phyloP scores from a whole-genome alignment of 2,888 invertebrate genomes.

The Caenorhabditis macrosperma region DNA sequence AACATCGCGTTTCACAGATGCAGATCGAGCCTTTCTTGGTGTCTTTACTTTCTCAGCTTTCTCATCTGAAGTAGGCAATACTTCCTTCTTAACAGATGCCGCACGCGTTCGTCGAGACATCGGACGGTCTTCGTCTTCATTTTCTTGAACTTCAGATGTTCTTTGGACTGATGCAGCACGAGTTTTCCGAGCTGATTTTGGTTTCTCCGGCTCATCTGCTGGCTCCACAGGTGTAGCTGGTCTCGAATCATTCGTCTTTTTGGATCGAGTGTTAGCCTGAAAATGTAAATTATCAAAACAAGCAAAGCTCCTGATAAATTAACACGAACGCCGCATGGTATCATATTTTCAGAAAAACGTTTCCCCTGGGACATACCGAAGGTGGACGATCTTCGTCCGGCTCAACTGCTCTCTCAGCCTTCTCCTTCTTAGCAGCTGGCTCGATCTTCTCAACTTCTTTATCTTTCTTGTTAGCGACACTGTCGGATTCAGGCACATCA shows the following conservation, averaged over 20 bases:
- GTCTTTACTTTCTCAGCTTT: neutral
- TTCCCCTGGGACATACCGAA: conserved; percentile 19
- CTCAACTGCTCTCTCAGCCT: neutral
- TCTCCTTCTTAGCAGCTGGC: neutral
- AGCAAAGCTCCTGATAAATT: too few species aligned
- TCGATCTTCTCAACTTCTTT: neutral
- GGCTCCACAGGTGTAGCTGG: conserved; percentile 2
- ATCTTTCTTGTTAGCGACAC: neutral
- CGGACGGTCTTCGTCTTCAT: conserved; percentile 1
- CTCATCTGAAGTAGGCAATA: neutral
- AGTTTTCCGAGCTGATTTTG: neutral
- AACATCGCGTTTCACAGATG: conserved; percentile 4
- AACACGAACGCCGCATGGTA: too few species aligned
- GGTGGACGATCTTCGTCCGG: conserved; percentile 7
- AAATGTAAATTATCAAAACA: too few species aligned
- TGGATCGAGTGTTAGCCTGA: conserved; percentile 23
- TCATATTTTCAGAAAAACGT: too few species aligned
- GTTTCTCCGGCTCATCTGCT: neutral
- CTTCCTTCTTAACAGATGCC: neutral
- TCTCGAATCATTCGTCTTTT: neutral
- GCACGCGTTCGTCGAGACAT: neutral
- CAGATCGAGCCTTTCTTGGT: neutral
- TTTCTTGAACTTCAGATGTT: neutral
- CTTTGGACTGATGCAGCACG: neutral
- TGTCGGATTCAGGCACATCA: neutral